Percentiles rank a stretch among this genome's conserved stretches.
Conservation (phyloP, 2,797 vertebrate species). For the Acomys russatus region DNA sequence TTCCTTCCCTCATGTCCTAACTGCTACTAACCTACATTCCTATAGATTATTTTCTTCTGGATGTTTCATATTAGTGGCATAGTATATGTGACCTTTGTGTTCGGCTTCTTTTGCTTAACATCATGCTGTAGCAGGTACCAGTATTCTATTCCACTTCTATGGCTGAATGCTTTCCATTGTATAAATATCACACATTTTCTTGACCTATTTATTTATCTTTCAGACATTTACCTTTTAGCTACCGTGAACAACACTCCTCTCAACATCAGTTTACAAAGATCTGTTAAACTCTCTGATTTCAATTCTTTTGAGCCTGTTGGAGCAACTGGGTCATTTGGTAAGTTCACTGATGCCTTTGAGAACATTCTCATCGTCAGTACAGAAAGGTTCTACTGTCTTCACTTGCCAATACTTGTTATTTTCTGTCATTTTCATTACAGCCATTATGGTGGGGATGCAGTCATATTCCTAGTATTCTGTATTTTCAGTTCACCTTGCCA, state of each 20-base stretch:
- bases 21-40: background rate
- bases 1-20: too few species aligned
- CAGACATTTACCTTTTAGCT: background rate
- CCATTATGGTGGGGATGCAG: background rate
- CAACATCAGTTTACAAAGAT: background rate
- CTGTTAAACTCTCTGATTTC: background rate
- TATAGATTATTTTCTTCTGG: background rate
- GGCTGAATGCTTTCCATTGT: background rate
- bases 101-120: slow-evolving; percentile 22
- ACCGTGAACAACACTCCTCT: background rate
- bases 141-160: background rate
- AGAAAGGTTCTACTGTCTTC: background rate
- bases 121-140: background rate
- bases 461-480: background rate
- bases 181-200: background rate
- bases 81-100: background rate
- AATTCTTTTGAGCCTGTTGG: background rate
- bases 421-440: background rate
- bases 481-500: slow-evolving; percentile 30
- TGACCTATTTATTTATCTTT: background rate
- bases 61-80: background rate
- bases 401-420: background rate
- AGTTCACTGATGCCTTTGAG: background rate
- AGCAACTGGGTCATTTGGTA: background rate
- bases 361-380: background rate